Conservation (phyloP, 2,113 vertebrate species). For the Xenopus laevis region DNA sequence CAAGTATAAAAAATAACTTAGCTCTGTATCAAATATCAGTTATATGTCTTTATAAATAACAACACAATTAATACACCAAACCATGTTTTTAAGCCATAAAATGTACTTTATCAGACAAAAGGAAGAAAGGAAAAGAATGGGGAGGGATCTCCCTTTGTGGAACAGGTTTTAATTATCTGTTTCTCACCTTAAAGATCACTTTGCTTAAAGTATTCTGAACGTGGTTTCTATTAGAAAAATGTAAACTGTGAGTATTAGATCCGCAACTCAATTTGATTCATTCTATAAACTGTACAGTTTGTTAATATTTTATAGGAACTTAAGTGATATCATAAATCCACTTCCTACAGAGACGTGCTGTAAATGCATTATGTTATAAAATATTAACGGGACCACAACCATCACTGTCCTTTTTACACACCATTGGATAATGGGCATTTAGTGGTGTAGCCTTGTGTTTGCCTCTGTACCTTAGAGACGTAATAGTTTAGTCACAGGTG, state of each 20-base stretch:
- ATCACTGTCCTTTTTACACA: slow-evolving; percentile 36
- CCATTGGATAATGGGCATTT: slow-evolving; percentile 15
- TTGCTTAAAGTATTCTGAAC: neutral
- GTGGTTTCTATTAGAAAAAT: neutral
- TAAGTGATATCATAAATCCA: neutral
- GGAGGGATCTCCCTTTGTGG: slow-evolving; percentile 42
- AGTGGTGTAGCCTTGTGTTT: neutral
- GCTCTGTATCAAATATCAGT: slow-evolving; percentile 79
- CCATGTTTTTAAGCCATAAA: slow-evolving; percentile 51
- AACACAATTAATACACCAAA: slow-evolving; percentile 65
- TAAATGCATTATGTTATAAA: slow-evolving; percentile 1
- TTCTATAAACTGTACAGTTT: neutral
- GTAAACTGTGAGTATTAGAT: neutral
- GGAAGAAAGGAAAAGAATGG: slow-evolving; percentile 36
- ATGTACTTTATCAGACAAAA: slow-evolving; percentile 59
- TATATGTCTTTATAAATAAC: slow-evolving; percentile 71
- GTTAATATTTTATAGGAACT: slow-evolving; percentile 8
- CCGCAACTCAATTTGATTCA: neutral
- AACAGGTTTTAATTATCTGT: slow-evolving; percentile 58
- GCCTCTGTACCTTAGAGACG: neutral
- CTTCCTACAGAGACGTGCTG: neutral
- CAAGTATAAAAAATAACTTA: slow-evolving; percentile 76
- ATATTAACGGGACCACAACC: slow-evolving; percentile 18
- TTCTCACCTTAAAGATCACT: slow-evolving; percentile 33
- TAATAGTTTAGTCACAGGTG: slow-evolving; percentile 5